Conservation (phyloP, 2,797 vertebrate genomes). For the Falco berigora region DNA sequence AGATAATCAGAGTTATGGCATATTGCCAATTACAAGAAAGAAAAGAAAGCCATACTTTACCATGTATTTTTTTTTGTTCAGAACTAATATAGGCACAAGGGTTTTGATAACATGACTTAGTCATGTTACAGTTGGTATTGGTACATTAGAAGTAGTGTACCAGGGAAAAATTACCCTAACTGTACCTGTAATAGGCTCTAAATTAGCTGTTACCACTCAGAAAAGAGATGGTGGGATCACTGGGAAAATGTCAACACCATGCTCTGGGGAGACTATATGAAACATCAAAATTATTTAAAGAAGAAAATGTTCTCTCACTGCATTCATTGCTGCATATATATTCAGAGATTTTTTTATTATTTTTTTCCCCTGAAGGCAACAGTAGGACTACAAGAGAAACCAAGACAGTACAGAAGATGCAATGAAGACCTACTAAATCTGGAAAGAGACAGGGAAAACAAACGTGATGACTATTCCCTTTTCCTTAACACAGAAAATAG, state of each 20-base stretch:
- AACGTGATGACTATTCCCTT: neutral
- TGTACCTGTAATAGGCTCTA: neutral
- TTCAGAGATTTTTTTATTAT: neutral
- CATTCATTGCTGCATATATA: neutral
- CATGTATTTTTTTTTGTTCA: neutral
- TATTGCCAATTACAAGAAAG: neutral
- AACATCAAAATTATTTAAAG: neutral
- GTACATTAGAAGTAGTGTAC: neutral
- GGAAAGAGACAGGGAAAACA: neutral
- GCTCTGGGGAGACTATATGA: neutral
- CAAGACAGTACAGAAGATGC: neutral
- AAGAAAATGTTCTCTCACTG: neutral
- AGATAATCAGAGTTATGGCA: neutral
- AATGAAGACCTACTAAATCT: neutral
- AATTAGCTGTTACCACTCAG: neutral
- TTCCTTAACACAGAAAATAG: neutral
- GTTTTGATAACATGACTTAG: neutral
- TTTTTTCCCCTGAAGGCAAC: neutral
- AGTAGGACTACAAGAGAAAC: neutral
- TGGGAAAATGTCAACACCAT: neutral
- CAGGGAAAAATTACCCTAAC: neutral
- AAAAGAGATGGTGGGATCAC: neutral
- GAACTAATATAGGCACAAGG: neutral
- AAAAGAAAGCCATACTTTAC: neutral
- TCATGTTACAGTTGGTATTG: neutral